Evolutionary conservation across 2,797 vertebrate genomes (phyloP).

Genomic region (Pseudochirops cupreus): DNA sequence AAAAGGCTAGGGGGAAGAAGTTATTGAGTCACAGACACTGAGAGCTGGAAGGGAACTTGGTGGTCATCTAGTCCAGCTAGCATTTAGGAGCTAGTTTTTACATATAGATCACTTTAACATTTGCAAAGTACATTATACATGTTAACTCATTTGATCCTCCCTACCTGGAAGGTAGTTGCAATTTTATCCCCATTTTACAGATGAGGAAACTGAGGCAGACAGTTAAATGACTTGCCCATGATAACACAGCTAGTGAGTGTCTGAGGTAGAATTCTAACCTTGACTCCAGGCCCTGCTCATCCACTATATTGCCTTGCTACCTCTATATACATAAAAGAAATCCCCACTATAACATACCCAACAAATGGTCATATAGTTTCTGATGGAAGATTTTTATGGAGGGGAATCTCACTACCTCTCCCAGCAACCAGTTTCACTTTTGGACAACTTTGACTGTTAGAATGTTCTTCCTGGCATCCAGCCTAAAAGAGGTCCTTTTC

Average conservation of each 20-base stretch:
- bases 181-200: neutral
- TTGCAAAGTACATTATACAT: neutral
- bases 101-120: neutral
- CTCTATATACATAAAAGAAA: neutral
- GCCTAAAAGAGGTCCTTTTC: neutral
- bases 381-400: neutral
- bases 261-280: neutral
- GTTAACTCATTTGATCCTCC: neutral
- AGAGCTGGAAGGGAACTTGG: neutral
- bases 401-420: neutral
- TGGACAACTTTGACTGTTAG: neutral
- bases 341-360: neutral
- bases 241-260: neutral
- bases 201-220: neutral
- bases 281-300: neutral
- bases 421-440: neutral
- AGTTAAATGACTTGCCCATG: neutral
- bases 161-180: neutral
- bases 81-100: neutral
- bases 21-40: neutral
- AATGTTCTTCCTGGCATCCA: neutral
- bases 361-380: neutral
- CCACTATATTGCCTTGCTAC: neutral
- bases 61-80: neutral
- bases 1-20: neutral